These are phyloP conservation scores for Semibalanus balanoides DNA, from an alignment of 1,140 invertebrate genomes.

Conservation along the genomic window DNA sequence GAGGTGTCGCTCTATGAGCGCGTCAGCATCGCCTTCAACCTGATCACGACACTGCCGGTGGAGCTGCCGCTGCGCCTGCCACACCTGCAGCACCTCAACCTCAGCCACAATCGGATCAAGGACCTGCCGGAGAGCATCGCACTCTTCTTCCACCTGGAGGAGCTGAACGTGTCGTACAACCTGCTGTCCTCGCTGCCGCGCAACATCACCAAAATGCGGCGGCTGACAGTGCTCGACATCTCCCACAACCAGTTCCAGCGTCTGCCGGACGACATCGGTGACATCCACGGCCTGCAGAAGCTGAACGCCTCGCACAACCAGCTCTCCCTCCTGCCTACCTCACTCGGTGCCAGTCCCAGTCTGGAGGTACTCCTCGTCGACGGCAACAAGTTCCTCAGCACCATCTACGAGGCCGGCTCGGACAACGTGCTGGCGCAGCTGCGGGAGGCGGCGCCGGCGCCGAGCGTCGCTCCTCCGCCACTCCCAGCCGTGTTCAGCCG, in stretches of 20 bases:
- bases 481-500: slow-evolving; percentile 12
- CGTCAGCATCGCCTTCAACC: not conserved
- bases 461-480: not conserved
- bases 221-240: not conserved
- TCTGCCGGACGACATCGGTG: not conserved
- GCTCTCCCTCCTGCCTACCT: not conserved
- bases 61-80: slow-evolving; percentile 30
- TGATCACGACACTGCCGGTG: slow-evolving; percentile 25
- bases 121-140: slow-evolving; percentile 29
- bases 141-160: slow-evolving; percentile 29
- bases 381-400: slow-evolving; percentile 27
- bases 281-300: not conserved
- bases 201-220: slow-evolving; percentile 25
- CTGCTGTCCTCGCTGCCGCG: slow-evolving; percentile 25
- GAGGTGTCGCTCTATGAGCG: not conserved
- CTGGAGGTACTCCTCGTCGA: slow-evolving; percentile 28
- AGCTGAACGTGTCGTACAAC: slow-evolving; percentile 31
- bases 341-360: not conserved
- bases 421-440: slow-evolving; percentile 26
- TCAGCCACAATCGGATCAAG: slow-evolving; percentile 28
- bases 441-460: slow-evolving; percentile 21
- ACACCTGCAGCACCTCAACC: slow-evolving; percentile 28
- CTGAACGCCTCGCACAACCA: not conserved
- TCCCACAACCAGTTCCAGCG: not conserved
- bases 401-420: slow-evolving; percentile 29